Base-by-base conservation (phyloP, 2,113 vertebrate species). In the Hylia prasina region DNA sequence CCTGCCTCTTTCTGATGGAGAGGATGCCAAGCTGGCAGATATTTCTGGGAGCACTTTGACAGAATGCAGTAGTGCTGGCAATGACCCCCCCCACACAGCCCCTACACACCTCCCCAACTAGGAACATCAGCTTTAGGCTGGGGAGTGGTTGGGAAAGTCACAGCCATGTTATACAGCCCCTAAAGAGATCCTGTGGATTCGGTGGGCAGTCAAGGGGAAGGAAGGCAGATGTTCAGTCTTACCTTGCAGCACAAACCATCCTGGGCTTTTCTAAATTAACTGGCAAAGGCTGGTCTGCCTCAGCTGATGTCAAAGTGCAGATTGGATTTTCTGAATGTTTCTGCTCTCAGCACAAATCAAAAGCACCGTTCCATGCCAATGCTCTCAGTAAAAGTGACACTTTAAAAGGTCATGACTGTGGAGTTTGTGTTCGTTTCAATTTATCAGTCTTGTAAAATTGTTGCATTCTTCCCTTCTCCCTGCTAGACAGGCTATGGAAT, bases 401-500 rank as follows among this genome's bases (percentile, higher is more conserved):
- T 95, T 93, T 64, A 84, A 96, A 97, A 97, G 93, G 95, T 96
- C 93, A 91, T 13, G 54, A 47, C 58, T 93, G 60, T 45, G 64
- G 56, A 88, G 82, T 96, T 95, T 78, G 64, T 69, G 57, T 51
- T 87, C 22, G 2, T 87, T 96, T 94, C 87, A 82, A 47, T 93
- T 89, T 82, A 77, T 87, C 81, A 72, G 66, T 51, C 75, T 82
- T 86, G 63, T 87, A 94, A 91, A 96, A 85, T 86, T 76, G 39
- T 84, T 89, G n/a, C 9, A 16, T 82, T 91, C 84, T 85, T 89
- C 42, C 58, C 37, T 94, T 69, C 51, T 91, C 48, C 37, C 57
- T 61, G 19, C 35, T 84, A 48, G 44, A 45, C 42, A n/a, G 79
- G 23, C 28, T 80, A 65, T 53, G 54, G 73, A 63, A 93, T 94